These are phyloP conservation scores for Choloepus didactylus DNA, from an alignment of 2,797 vertebrate species.

Conservation along the genomic window DNA sequence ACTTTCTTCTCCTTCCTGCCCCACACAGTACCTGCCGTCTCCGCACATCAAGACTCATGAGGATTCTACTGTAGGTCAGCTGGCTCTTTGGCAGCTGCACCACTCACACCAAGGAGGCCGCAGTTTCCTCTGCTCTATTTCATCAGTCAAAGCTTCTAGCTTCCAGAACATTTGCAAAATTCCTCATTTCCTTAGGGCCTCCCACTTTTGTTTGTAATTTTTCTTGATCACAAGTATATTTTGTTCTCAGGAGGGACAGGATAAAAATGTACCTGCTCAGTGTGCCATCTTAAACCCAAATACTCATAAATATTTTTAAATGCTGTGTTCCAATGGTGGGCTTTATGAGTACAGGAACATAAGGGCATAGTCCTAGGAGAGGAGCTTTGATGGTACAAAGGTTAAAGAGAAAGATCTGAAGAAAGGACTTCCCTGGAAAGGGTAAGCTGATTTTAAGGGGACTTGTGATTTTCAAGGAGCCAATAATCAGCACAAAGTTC, in stretches of 20 bases:
- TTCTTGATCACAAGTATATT: not conserved
- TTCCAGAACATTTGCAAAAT: constrained; percentile 42
- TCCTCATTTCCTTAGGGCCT: not conserved
- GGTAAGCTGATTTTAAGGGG: not conserved
- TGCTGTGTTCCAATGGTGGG: not conserved
- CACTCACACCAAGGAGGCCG: not conserved
- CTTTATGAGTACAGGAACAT: not conserved
- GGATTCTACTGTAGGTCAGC: not conserved
- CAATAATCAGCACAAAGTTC: not conserved
- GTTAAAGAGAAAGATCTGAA: not conserved
- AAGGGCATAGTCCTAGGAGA: not conserved
- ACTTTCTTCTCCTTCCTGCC: not conserved
- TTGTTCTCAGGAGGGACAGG: not conserved
- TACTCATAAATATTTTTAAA: constrained; percentile 26
- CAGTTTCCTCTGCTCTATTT: not conserved
- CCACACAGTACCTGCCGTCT: not conserved
- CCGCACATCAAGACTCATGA: not conserved
- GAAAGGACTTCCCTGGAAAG: not conserved
- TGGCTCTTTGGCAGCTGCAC: not conserved
- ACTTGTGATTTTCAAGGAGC: not conserved
- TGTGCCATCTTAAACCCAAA: not conserved
- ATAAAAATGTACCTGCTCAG: constrained; percentile 22
- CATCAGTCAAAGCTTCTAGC: not conserved
- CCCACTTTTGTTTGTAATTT: not conserved
- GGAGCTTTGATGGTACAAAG: not conserved